These are phyloP conservation scores for Camponotus pennsylvanicus DNA, from an alignment of 1,140 invertebrate genomes.

Conservation along the genomic window DNA sequence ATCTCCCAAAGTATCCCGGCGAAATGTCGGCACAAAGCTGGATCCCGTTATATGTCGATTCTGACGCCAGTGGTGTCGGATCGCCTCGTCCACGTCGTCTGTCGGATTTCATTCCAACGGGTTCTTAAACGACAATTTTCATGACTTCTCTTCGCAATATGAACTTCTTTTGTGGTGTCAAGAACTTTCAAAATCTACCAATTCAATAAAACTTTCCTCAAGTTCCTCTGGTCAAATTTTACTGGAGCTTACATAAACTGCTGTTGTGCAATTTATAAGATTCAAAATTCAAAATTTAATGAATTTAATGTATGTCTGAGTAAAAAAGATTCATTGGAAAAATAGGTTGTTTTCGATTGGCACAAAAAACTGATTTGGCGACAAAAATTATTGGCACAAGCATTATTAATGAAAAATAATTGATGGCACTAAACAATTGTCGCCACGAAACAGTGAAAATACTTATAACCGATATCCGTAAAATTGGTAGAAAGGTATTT, in stretches of 20 bases:
- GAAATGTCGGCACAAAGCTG: conserved; percentile 34
- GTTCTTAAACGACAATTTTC: background rate
- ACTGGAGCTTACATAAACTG: background rate
- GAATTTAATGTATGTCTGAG: background rate
- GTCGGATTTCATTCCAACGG: background rate
- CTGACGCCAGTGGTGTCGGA: background rate
- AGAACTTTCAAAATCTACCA: background rate
- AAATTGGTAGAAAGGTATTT: conserved; percentile 30
- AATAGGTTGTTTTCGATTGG: background rate
- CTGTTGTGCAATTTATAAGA: background rate
- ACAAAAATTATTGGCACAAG: too few relatives aligned
- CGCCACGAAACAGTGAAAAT: background rate
- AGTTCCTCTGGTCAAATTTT: background rate
- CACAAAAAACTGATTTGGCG: background rate
- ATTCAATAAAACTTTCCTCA: background rate
- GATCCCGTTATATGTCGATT: conserved; percentile 31
- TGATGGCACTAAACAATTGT: background rate
- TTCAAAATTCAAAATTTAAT: background rate
- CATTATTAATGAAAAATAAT: background rate
- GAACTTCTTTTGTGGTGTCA: background rate
- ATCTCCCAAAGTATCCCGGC: conserved; percentile 19
- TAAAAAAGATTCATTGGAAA: background rate
- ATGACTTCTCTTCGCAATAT: background rate
- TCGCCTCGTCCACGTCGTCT: background rate
- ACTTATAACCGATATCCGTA: conserved; percentile 21